phyloP scores from a whole-genome alignment of 1,140 invertebrate species.

The Pentalonia nigronervosa region DNA sequence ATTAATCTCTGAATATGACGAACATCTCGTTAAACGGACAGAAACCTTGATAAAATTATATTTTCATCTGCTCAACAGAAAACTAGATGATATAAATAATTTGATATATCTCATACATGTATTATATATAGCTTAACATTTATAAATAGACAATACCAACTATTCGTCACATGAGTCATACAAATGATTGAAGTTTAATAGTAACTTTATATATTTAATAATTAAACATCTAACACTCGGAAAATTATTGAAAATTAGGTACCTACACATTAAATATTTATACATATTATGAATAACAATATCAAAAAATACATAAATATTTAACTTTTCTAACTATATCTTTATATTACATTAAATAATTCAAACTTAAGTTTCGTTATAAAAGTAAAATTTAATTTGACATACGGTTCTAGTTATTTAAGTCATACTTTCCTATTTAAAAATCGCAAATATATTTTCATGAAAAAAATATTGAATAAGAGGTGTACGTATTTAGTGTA shows the following conservation, averaged over 20 bases:
- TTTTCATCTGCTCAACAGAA: conserved; percentile 27
- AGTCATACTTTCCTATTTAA: not conserved
- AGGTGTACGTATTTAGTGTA: not conserved
- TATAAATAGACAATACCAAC: conserved; percentile 33
- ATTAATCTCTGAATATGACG: not conserved
- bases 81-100: conserved; percentile 50
- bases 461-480: not conserved
- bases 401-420: not conserved
- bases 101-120: not conserved
- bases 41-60: conserved; percentile 22
- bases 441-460: not conserved
- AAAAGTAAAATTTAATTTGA: too few relatives aligned
- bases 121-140: conserved; percentile 35
- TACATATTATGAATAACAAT: not conserved
- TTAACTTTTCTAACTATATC: not conserved
- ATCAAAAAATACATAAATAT: not conserved
- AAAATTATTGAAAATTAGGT: not conserved
- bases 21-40: not conserved
- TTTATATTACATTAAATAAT: too few relatives aligned
- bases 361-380: too few relatives aligned
- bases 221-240: not conserved
- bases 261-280: not conserved
- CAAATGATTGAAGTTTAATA: conserved; percentile 14
- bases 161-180: conserved; percentile 27
- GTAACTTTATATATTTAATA: conserved; percentile 40